A percentile compares a stretch with the other conserved stretches of the same genome.
Evolutionary conservation across 2,888 invertebrate species (phyloP).

Genomic region (Scaptomyza polygonia): DNA sequence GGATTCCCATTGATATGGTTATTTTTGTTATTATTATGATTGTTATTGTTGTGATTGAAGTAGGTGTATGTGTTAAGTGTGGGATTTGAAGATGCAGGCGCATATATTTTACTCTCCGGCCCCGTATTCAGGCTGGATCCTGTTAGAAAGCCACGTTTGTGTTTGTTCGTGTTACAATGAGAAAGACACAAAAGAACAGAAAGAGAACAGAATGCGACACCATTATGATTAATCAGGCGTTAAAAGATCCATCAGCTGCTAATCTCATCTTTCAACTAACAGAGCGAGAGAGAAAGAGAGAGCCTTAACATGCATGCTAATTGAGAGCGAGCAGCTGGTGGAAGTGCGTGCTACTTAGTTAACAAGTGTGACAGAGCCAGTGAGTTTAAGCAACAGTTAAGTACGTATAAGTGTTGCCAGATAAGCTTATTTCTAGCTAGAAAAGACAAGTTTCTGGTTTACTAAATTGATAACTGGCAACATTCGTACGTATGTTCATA

Average conservation of each 20-base stretch:
- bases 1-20: conserved; percentile 39
- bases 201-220: conserved; percentile 28
- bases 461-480: too few relatives aligned
- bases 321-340: conserved; percentile 7
- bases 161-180: conserved; percentile 7
- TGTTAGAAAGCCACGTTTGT: conserved; percentile 54
- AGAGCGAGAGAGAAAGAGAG: conserved; percentile 21
- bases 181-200: conserved; percentile 24
- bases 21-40: conserved; percentile 48
- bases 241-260: conserved; percentile 10
- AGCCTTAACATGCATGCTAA: neutral
- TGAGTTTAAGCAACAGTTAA: conserved; percentile 5
- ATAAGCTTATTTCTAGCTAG: too few relatives aligned
- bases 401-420: too few relatives aligned
- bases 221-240: conserved; percentile 30
- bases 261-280: neutral
- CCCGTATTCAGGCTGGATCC: conserved; percentile 84
- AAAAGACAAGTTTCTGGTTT: too few relatives aligned
- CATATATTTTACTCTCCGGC: conserved; percentile 81
- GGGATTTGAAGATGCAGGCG: conserved; percentile 82
- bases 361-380: conserved; percentile 13
- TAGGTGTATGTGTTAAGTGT: conserved; percentile 82
- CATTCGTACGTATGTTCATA: neutral
- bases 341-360: conserved; percentile 4
- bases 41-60: conserved; percentile 53